Base-by-base conservation (phyloP, 1,140 invertebrate genomes). In the Dreissena polymorpha region DNA sequence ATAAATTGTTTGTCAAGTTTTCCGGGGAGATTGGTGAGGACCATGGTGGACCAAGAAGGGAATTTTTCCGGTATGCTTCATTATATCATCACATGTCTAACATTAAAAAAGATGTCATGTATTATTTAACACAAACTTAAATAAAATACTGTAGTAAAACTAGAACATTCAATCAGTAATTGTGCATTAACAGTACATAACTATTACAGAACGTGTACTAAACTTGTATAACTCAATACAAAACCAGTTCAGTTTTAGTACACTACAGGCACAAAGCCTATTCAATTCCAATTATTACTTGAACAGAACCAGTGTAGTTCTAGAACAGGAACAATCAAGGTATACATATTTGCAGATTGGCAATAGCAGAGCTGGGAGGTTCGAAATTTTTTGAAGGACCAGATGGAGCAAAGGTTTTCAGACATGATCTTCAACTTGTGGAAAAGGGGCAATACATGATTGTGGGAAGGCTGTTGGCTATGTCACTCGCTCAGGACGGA, bases 11-110 rank as follows among this genome's bases (percentile, higher is more conserved):
- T 29, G 27, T 75, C 7, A 76, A 76, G 74, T 76, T 76, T 21
- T 76, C 60, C 50, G 74, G 74, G 51, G 74, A 65, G 74, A 65
- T 76, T 18, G 74, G 60, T 2, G 14, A 76, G 27, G 53, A 75
- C 27, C 53, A 75, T 16, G 74, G n/a, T n/a, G n/a, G n/a, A n/a
- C n/a, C n/a, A n/a, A n/a, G n/a, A n/a, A n/a, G n/a, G n/a, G n/a
- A 76, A 29, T 76, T 76, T 65, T 64, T 76, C 57, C 57, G 63
- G 63, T 76, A 71, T 12, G 53, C 18, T 12, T 12, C 18, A 12
- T 55, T 55, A 55, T 55, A n/a, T n/a, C n/a, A n/a, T n/a, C n/a
- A n/a, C n/a, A n/a, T n/a, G n/a, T n/a, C n/a, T n/a, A n/a, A n/a
- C n/a, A n/a, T 55, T 12, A 55, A 12, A 12, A 55, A 55, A 55